These are phyloP conservation scores for Druon quercuslanigerum DNA, from an alignment of 1,140 invertebrate genomes.

Conservation along the genomic window DNA sequence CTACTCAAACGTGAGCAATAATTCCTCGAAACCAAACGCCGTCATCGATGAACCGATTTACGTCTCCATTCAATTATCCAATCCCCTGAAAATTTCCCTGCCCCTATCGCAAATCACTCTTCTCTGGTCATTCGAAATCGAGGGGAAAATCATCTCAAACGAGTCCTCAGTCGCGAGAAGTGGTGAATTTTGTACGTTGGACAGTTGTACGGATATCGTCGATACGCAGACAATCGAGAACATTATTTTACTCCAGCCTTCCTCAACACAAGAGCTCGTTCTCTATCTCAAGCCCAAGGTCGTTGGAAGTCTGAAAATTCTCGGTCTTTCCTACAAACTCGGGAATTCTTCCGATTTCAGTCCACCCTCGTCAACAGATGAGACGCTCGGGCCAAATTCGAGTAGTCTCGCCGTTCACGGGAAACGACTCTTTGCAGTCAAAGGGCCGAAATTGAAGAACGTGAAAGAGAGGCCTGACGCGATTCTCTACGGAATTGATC, in stretches of 20 bases:
- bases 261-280: conserved; percentile 68
- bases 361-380: conserved; percentile 54
- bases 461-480: conserved; percentile 71
- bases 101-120: conserved; percentile 84
- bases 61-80: conserved; percentile 85
- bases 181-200: conserved; percentile 21
- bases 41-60: conserved; percentile 89
- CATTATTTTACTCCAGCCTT: conserved; percentile 67
- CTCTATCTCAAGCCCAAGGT: conserved; percentile 62
- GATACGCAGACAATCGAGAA: conserved; percentile 70
- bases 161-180: conserved; percentile 54
- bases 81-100: conserved; percentile 87
- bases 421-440: conserved; percentile 79
- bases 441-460: conserved; percentile 71
- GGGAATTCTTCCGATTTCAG: conserved; percentile 61
- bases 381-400: conserved; percentile 54
- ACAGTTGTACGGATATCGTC: conserved; percentile 62
- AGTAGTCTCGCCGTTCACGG: conserved; percentile 76
- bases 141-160: conserved; percentile 69
- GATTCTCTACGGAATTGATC: conserved; percentile 75
- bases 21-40: conserved; percentile 81
- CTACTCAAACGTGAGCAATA: conserved; percentile 80
- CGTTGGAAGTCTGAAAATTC: conserved; percentile 65
- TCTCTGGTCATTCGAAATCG: conserved; percentile 84
- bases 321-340: conserved; percentile 66